A percentile compares a stretch with the other conserved stretches of the same genome.
Conservation (phyloP, 2,113 vertebrate species). For the Cinclus mexicanus region DNA sequence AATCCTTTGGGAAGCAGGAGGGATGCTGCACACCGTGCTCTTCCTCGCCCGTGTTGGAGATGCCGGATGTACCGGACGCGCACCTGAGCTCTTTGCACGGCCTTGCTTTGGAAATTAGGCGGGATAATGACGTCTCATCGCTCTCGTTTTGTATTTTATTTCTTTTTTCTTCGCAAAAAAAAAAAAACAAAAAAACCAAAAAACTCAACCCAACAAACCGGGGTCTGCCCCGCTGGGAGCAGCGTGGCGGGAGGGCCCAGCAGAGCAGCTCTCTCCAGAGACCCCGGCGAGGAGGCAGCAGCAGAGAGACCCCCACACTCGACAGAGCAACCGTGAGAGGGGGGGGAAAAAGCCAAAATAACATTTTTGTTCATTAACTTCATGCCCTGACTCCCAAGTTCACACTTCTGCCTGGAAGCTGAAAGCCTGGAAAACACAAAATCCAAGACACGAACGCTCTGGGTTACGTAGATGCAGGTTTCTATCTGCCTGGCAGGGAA, state of each 20-base stretch:
- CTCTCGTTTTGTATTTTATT: not conserved
- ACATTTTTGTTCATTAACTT: not conserved
- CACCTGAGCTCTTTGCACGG: conserved; percentile 41
- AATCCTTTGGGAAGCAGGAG: not conserved
- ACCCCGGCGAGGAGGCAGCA: not conserved
- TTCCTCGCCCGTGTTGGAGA: not conserved
- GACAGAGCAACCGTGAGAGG: not conserved
- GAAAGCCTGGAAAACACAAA: not conserved
- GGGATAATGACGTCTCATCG: conserved; percentile 11
- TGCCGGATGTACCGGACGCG: not conserved
- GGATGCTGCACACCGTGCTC: not conserved
- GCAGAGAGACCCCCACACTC: not conserved
- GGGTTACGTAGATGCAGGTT: not conserved
- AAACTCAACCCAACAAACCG: not conserved
- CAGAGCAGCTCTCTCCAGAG: not conserved
- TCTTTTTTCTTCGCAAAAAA: not conserved
- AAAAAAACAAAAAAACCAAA: not conserved
- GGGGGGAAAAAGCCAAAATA: not conserved
- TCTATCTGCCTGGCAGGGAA: not conserved
- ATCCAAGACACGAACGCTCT: not conserved
- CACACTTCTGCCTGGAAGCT: not conserved
- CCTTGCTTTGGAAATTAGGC: conserved; percentile 50
- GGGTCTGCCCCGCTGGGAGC: not conserved
- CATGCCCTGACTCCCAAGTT: not conserved
- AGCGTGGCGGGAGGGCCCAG: not conserved